phyloP scores from a whole-genome alignment of 92 coral and sea anemone genomes.

The Paramuricea clavata region DNA sequence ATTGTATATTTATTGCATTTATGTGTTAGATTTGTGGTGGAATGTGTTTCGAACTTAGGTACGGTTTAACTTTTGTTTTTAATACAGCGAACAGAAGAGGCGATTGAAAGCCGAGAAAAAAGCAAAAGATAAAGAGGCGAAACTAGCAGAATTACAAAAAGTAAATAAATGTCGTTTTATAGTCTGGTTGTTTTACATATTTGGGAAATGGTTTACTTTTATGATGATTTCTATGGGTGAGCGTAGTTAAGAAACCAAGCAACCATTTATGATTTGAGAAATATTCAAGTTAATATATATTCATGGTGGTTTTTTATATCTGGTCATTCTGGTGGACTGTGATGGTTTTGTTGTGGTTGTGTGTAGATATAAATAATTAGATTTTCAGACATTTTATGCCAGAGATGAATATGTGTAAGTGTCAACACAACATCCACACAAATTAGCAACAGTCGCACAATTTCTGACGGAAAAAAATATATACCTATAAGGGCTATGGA shows the following conservation, averaged over 20 bases:
- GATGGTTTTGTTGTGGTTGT: no score
- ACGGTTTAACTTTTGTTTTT: not conserved
- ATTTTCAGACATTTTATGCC: no score
- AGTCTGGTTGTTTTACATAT: not conserved
- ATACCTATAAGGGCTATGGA: no score
- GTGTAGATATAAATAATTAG: no score
- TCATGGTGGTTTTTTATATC: no score
- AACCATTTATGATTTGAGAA: not conserved
- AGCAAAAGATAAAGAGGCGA: slow-evolving; percentile 94
- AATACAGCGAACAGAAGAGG: slow-evolving; percentile 91
- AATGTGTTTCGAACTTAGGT: not conserved
- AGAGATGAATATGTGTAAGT: no score
- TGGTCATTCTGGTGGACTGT: no score
- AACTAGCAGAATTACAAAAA: slow-evolving; percentile 74
- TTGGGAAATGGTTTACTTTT: not conserved
- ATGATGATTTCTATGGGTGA: not conserved
- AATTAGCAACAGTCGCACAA: no score
- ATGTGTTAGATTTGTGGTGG: not conserved
- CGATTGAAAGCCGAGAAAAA: slow-evolving; percentile 94
- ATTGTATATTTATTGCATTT: not conserved
- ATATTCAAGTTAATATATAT: no score
- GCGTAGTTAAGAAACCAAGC: not conserved
- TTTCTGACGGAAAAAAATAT: no score
- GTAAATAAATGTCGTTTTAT: slow-evolving; percentile 28
- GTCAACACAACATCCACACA: no score